Evolutionary conservation across 2,888 invertebrate genomes (phyloP).

Genomic region (Drosophila ochracea): DNA sequence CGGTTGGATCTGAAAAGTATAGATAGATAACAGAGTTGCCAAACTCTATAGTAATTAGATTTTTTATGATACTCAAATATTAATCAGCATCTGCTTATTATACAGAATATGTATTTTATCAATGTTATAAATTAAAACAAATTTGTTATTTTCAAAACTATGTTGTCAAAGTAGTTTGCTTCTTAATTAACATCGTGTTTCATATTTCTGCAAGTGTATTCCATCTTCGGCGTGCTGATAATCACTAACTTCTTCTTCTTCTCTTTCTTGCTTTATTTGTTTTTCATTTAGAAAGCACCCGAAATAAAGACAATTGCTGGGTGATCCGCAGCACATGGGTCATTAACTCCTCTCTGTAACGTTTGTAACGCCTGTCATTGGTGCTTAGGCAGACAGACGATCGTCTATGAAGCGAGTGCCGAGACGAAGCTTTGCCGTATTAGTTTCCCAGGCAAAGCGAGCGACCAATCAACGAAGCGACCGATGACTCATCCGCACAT

Average conservation of each 20-base stretch:
- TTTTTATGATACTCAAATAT: background rate
- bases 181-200: background rate
- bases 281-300: constrained; percentile 73
- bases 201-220: background rate
- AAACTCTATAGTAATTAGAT: background rate
- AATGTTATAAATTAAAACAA: background rate
- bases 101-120: background rate
- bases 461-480: constrained; percentile 20
- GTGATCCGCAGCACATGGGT: constrained; percentile 69
- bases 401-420: constrained; percentile 51
- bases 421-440: constrained; percentile 71
- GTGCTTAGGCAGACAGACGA: constrained; percentile 76
- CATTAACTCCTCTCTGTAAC: constrained; percentile 69
- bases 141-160: background rate
- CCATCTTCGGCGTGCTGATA: background rate
- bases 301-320: constrained; percentile 71
- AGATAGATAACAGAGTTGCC: background rate
- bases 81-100: background rate
- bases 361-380: constrained; percentile 78
- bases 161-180: background rate
- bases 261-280: constrained; percentile 59
- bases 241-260: background rate
- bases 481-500: constrained; percentile 45
- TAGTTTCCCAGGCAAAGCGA: constrained; percentile 43
- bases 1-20: background rate